Base-by-base conservation (phyloP, 2,113 vertebrate species). In the Fulica atra region DNA sequence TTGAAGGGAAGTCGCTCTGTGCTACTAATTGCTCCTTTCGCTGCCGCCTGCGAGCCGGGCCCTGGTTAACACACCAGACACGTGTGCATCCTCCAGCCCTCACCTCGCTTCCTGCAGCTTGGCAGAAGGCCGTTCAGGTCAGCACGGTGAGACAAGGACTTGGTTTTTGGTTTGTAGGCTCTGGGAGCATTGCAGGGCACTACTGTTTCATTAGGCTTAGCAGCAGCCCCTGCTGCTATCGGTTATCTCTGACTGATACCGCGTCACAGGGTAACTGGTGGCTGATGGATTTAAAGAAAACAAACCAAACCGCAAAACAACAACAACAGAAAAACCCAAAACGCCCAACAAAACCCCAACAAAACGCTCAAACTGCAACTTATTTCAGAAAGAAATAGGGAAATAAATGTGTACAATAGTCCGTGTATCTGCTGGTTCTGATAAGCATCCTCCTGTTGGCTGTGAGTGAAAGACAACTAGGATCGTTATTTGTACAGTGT, bases 391-490 rank as follows among this genome's bases (percentile, higher is more conserved):
- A 97, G 97, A 98, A 98, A 98, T 93, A 98, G 98, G 98, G 98
- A 98, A 96, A 97, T 98, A 98, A 98, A 98, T 97, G 98, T 26
- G 50, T 96, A 93, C 97, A 96, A 98, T 73, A 95, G 98, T 92
- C 92, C 20, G 51, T 95, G 97, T 98, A 96, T 98, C 97, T 98
- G 98, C 97, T 97, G 98, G 97, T 97, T 98, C 97, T 98, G 98
- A 99, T 98, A 99, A 99, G 98, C 97, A 97, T 98, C 98, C 98
- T 97, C 98, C 97, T 93, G 97, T 97, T 98, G 98, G 98, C 98
- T 98, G 98, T 98, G 98, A 98, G 98, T 98, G 97, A 98, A 98
- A 98, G 98, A 98, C 95, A 98, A 97, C 97, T 97, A 96, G 97
- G 83, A 95, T 98, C 96, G 92, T 98, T 98, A 98, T 98, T 98